A percentile compares a stretch with the other conserved stretches of the same genome.
phyloP scores from a whole-genome alignment of 2,113 vertebrate species.

The Elanus axillaris region DNA sequence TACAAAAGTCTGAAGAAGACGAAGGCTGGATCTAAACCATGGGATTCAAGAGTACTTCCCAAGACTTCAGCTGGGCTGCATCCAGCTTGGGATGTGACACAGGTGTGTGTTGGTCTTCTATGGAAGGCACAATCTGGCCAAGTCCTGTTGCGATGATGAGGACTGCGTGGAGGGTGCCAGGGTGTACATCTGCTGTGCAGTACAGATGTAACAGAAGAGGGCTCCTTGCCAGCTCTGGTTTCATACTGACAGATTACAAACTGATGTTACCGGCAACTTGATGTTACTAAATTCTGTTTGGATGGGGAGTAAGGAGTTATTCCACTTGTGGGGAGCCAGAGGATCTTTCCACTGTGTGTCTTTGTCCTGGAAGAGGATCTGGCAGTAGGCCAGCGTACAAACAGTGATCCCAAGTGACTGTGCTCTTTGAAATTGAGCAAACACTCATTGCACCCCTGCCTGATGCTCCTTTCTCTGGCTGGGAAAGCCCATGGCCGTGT shows the following conservation, averaged over 20 bases:
- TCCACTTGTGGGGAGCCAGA: background rate
- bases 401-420: background rate
- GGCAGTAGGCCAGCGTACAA: background rate
- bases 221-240: background rate
- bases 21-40: background rate
- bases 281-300: background rate
- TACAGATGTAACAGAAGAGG: background rate
- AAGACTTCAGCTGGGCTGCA: background rate
- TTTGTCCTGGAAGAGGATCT: background rate
- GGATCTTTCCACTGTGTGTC: background rate
- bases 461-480: background rate
- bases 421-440: background rate
- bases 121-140: background rate
- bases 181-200: background rate
- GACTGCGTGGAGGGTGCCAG: background rate
- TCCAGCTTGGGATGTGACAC: background rate
- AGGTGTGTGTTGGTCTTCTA: background rate
- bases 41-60: background rate
- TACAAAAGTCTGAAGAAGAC: background rate
- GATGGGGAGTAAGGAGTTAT: background rate
- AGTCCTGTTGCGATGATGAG: background rate
- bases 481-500: background rate
- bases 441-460: background rate
- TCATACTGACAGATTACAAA: background rate
- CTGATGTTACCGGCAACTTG: background rate